phyloP scores from a whole-genome alignment of 2,888 invertebrate genomes.

The Sarcophaga carnaria region DNA sequence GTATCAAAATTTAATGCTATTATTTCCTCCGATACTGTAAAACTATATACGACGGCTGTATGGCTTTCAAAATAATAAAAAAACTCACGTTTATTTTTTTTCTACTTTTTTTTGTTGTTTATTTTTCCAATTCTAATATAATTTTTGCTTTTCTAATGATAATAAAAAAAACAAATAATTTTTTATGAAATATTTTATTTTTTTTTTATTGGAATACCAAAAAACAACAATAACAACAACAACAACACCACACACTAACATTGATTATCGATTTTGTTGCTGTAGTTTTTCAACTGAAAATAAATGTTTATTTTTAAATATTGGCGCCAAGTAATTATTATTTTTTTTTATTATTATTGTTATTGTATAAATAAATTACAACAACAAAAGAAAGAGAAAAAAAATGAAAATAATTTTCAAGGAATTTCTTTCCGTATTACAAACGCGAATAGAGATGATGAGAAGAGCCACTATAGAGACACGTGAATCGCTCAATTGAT shows the following conservation, averaged over 20 bases:
- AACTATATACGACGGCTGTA: background rate
- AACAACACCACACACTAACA: too few relatives aligned
- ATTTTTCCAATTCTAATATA: conserved; percentile 45
- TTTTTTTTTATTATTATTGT: background rate
- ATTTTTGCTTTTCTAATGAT: conserved; percentile 10
- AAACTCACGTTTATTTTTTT: too few relatives aligned
- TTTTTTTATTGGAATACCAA: background rate
- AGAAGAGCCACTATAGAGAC: background rate
- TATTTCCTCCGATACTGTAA: background rate
- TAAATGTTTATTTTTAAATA: conserved; percentile 46
- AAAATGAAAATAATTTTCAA: background rate
- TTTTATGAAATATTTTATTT: conserved; percentile 17
- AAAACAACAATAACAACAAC: too few relatives aligned
- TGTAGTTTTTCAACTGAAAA: background rate
- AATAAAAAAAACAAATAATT: conserved; percentile 25
- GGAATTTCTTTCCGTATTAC: conserved; percentile 28
- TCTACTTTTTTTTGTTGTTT: conserved; percentile 15
- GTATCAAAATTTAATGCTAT: background rate
- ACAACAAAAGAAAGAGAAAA: too few relatives aligned
- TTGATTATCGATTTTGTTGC: background rate
- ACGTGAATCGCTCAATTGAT: conserved; percentile 16
- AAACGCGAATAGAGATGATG: background rate
- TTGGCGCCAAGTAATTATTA: conserved; percentile 58
- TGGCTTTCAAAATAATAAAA: too few relatives aligned
- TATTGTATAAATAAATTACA: too few relatives aligned